Evolutionary conservation across 2,113 vertebrate species (phyloP).

Genomic region (Pangasianodon hypophthalmus): DNA sequence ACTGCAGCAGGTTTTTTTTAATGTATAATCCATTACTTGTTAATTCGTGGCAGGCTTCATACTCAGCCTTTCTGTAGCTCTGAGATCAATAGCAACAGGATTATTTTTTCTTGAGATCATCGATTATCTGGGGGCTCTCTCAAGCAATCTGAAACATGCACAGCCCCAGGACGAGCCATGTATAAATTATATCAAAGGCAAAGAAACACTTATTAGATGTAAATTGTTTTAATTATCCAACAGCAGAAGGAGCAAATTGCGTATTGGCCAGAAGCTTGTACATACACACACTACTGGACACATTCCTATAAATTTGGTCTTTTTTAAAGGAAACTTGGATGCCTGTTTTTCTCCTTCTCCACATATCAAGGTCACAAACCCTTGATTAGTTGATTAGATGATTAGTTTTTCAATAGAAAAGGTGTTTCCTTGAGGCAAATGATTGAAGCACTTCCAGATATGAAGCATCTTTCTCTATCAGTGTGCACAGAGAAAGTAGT

Average conservation of each 20-base stretch:
- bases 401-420: background rate
- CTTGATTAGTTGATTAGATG: no score
- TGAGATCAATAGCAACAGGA: conserved; percentile 52
- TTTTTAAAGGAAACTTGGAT: background rate
- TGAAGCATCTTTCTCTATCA: background rate
- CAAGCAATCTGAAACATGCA: conserved; percentile 46
- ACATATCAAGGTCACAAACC: background rate
- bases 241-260: conserved; percentile 28
- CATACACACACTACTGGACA: background rate
- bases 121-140: conserved; percentile 48
- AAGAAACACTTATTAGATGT: conserved; percentile 19
- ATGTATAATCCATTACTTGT: conserved; percentile 38
- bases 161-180: conserved; percentile 24
- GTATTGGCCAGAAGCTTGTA: conserved; percentile 18
- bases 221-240: conserved; percentile 40
- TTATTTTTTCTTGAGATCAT: conserved; percentile 55
- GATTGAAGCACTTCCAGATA: background rate
- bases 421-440: background rate
- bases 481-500: background rate
- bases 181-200: conserved; percentile 23
- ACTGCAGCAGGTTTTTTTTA: background rate
- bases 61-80: conserved; percentile 45
- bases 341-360: background rate
- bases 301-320: background rate
- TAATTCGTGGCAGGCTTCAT: conserved; percentile 48